Percentiles rank a stretch among this genome's conserved stretches.
These are phyloP conservation scores for Crambe crambe DNA, from an alignment of 37 sponge, comb jelly and placozoan genomes.

Conservation along the genomic window DNA sequence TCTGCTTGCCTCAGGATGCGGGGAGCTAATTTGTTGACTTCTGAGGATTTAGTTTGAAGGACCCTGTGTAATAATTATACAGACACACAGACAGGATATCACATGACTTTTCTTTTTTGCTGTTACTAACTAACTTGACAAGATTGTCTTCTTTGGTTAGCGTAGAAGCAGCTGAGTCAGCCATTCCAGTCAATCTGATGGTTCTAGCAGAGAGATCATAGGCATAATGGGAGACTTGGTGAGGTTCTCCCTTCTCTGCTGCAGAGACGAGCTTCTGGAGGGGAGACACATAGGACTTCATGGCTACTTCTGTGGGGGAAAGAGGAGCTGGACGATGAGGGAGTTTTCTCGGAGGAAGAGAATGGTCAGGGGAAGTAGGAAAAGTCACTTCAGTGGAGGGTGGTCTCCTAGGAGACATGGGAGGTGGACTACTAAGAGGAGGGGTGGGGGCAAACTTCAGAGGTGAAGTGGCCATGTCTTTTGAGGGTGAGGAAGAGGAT, in stretches of 20 bases:
- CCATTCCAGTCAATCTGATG: slow-evolving; percentile 27
- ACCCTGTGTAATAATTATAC: slow-evolving; percentile 19
- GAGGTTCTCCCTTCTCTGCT: slow-evolving; percentile 50
- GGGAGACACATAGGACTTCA: slow-evolving; percentile 40
- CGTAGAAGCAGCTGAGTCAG: slow-evolving; percentile 33
- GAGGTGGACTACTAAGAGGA: background rate
- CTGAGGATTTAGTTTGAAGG: slow-evolving; percentile 44
- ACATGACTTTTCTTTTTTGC: too few species aligned
- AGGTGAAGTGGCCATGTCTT: too few species aligned
- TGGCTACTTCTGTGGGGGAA: background rate
- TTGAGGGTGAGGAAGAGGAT: background rate
- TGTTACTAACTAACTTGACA: slow-evolving; percentile 21
- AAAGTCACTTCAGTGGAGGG: background rate
- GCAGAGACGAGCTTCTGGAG: slow-evolving; percentile 55
- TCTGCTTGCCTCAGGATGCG: slow-evolving; percentile 47
- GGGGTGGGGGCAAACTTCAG: too few species aligned
- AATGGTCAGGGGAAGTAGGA: background rate
- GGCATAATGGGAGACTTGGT: slow-evolving; percentile 15
- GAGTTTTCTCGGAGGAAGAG: background rate
- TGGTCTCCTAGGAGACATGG: background rate
- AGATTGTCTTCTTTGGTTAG: slow-evolving; percentile 18
- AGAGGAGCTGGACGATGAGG: background rate
- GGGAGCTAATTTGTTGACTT: slow-evolving; percentile 49
- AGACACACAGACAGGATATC: too few species aligned
- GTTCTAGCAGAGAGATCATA: slow-evolving; percentile 30